Evolutionary conservation across 2,797 vertebrate species (phyloP).

Genomic region (Notamacropus eugenii): DNA sequence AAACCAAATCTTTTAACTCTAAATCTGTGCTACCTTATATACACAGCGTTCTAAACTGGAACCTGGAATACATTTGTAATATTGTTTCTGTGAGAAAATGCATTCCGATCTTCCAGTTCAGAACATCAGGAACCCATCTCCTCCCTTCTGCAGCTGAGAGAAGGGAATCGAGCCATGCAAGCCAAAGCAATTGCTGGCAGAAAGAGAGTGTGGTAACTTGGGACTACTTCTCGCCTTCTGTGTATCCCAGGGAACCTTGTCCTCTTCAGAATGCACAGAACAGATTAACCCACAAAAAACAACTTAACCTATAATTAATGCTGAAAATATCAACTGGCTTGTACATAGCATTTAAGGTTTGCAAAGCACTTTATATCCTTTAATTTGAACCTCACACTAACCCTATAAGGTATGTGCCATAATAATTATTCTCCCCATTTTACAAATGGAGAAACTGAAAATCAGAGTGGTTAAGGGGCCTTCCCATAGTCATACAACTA

Average conservation of each 20-base stretch:
- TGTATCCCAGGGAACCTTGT: background rate
- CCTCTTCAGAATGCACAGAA: background rate
- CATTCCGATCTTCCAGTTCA: background rate
- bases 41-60: background rate
- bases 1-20: background rate
- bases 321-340: background rate
- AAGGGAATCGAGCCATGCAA: background rate
- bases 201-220: background rate
- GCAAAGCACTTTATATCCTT: background rate
- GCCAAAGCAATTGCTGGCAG: background rate
- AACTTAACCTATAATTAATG: background rate
- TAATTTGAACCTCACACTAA: background rate
- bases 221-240: background rate
- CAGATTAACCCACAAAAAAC: background rate
- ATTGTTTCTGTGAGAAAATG: background rate
- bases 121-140: background rate
- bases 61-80: background rate
- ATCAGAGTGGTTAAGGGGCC: background rate
- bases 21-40: background rate
- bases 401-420: background rate
- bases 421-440: background rate
- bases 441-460: background rate
- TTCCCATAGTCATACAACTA: accelerated
- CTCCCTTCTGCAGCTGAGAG: background rate
- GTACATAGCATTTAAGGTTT: background rate